Percentiles rank a stretch among this genome's conserved stretches.
These are phyloP conservation scores for Carterocephalus palaemon DNA, from an alignment of 2,888 invertebrate genomes.

Conservation along the genomic window DNA sequence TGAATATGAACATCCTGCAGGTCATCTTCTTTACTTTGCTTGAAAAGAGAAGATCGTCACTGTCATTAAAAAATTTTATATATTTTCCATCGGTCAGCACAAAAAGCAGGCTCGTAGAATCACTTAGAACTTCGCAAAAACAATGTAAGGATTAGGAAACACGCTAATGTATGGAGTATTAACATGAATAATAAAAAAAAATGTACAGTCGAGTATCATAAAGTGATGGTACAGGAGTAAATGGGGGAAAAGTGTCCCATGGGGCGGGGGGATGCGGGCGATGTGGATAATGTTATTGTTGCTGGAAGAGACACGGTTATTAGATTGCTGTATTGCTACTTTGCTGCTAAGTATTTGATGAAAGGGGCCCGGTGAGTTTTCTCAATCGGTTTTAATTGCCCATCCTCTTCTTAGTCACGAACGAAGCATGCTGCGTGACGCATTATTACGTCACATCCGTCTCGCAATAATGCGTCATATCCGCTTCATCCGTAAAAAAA, in stretches of 20 bases:
- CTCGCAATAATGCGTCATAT: too few relatives aligned
- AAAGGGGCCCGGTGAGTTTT: too few relatives aligned
- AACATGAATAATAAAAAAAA: conserved; percentile 74
- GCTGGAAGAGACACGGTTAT: conserved; percentile 31
- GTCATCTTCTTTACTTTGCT: too few relatives aligned
- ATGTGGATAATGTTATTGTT: conserved; percentile 31
- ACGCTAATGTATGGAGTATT: conserved; percentile 68
- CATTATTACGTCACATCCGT: too few relatives aligned
- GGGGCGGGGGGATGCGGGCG: conserved; percentile 40
- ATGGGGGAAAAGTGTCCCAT: conserved; percentile 62
- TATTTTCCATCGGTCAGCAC: conserved; percentile 7
- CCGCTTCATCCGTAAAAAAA: too few relatives aligned
- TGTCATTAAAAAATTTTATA: conserved; percentile 14
- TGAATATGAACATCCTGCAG: too few relatives aligned
- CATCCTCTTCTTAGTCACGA: too few relatives aligned
- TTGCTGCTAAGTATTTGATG: conserved; percentile 13
- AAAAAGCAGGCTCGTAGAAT: conserved; percentile 9
- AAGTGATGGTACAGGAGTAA: conserved; percentile 72
- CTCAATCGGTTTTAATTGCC: too few relatives aligned
- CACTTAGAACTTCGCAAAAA: conserved; percentile 42
- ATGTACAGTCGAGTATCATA: conserved; percentile 64
- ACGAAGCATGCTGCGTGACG: too few relatives aligned
- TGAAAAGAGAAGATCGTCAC: too few relatives aligned
- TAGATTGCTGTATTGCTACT: conserved; percentile 17
- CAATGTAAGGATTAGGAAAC: conserved; percentile 48